A percentile compares a stretch with the other conserved stretches of the same genome.
Conservation (phyloP, 1,140 invertebrate genomes). For the Dermatophagoides farinae region DNA sequence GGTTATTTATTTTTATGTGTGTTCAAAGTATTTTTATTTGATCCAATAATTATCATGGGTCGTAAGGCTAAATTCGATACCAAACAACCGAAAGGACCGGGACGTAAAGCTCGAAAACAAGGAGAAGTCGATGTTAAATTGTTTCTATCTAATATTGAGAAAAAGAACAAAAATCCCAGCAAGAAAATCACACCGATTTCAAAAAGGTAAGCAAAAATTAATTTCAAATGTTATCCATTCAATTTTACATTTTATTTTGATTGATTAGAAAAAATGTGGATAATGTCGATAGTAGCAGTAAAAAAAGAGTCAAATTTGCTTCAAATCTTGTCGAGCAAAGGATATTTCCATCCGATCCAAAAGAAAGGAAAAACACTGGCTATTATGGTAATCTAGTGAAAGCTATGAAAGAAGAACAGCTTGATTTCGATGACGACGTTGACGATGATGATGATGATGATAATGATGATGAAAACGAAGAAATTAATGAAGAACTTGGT, state of each 20-base stretch:
- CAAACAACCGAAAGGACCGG: constrained; percentile 52
- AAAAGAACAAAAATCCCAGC: constrained; percentile 23
- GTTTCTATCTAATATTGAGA: constrained; percentile 30
- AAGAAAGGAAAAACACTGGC: constrained; percentile 21
- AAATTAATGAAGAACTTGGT: constrained; percentile 29
- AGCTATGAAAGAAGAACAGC: constrained; percentile 17
- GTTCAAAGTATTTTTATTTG: not conserved
- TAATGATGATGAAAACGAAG: constrained; percentile 12
- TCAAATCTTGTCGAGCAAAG: constrained; percentile 13
- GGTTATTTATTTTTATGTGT: not conserved
- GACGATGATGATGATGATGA: constrained; percentile 14
- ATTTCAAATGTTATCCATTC: not conserved
- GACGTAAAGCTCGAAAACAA: constrained; percentile 62
- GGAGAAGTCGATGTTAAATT: constrained; percentile 41
- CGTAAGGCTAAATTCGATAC: constrained; percentile 57
- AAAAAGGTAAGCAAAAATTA: not conserved
- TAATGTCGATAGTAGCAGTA: not conserved
- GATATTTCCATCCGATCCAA: constrained; percentile 20
- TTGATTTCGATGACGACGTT: constrained; percentile 16
- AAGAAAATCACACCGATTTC: not conserved
- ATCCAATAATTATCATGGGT: constrained; percentile 40
- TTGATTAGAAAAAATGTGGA: not conserved
- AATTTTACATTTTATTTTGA: constrained; percentile 16
- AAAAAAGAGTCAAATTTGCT: constrained; percentile 8
- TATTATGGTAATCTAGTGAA: constrained; percentile 22